A percentile compares a stretch with the other conserved stretches of the same genome.
phyloP scores from a whole-genome alignment of 2,113 vertebrate species.

The Rallus limicola region DNA sequence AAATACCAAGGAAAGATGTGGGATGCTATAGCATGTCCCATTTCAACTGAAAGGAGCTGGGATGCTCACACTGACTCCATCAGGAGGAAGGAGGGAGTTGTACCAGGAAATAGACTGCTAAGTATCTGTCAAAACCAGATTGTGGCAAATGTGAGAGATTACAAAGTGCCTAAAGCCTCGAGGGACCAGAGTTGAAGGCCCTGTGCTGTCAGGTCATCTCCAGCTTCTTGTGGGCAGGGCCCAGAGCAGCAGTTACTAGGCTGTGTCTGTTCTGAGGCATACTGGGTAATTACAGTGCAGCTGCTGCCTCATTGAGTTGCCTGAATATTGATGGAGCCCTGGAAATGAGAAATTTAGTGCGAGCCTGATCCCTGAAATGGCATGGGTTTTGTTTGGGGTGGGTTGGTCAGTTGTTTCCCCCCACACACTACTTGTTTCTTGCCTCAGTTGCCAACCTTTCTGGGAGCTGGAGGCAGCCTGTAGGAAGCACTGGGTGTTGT shows the following conservation, averaged over 20 bases:
- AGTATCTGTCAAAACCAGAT: neutral
- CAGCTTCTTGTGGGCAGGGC: neutral
- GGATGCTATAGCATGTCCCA: neutral
- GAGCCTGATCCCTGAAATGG: rapidly evolving
- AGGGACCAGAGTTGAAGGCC: neutral
- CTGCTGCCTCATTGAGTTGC: neutral
- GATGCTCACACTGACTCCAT: neutral
- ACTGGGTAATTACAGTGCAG: neutral
- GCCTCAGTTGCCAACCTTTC: neutral
- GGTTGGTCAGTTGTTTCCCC: neutral
- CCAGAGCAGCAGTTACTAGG: neutral
- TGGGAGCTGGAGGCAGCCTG: neutral
- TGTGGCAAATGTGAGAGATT: neutral
- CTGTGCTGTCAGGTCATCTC: neutral
- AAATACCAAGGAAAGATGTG: neutral
- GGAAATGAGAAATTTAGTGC: neutral
- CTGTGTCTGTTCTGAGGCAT: neutral
- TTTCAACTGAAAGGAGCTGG: neutral
- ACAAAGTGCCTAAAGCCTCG: rapidly evolving
- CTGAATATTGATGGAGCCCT: neutral
- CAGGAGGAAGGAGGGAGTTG: neutral
- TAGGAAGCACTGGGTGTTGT: neutral
- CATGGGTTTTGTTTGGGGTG: neutral
- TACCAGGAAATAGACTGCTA: neutral
- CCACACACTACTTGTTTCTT: neutral